Conservation (phyloP, 53 echinoderm and acorn worm species). For the Patiria pectinifera region DNA sequence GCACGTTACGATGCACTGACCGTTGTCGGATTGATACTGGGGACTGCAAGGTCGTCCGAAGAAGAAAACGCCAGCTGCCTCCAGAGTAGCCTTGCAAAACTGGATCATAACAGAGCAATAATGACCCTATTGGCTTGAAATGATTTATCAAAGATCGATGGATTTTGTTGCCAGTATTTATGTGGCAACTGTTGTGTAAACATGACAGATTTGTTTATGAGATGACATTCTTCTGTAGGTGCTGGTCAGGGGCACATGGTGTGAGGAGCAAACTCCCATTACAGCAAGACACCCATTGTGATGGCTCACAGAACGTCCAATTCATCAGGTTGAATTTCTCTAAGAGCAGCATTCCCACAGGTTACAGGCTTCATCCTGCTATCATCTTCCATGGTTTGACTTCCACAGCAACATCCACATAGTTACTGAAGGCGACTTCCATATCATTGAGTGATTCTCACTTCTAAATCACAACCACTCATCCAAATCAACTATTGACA, state of each 20-base stretch:
- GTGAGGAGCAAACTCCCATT: not conserved
- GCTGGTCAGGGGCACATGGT: not conserved
- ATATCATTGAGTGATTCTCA: not conserved
- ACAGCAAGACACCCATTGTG: no score
- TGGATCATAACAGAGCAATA: not conserved
- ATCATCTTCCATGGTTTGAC: no score
- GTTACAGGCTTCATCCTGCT: no score
- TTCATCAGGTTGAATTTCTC: no score
- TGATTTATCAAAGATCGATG: not conserved
- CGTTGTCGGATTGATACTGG: conserved; percentile 86
- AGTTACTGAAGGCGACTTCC: no score
- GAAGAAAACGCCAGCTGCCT: conserved; percentile 60
- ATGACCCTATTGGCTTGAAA: not conserved
- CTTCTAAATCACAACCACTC: not conserved
- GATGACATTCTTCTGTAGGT: not conserved
- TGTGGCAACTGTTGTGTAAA: not conserved
- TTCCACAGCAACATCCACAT: no score
- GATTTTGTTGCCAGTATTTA: not conserved
- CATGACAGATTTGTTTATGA: not conserved
- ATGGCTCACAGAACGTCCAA: no score
- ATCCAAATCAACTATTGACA: no score
- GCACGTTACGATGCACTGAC: conserved; percentile 84
- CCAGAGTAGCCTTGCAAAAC: conserved; percentile 24
- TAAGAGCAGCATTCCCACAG: no score
- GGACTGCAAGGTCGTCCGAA: conserved; percentile 83